Evolutionary conservation across 2,113 vertebrate species (phyloP).

Genomic region (Muscicapa adusta): DNA sequence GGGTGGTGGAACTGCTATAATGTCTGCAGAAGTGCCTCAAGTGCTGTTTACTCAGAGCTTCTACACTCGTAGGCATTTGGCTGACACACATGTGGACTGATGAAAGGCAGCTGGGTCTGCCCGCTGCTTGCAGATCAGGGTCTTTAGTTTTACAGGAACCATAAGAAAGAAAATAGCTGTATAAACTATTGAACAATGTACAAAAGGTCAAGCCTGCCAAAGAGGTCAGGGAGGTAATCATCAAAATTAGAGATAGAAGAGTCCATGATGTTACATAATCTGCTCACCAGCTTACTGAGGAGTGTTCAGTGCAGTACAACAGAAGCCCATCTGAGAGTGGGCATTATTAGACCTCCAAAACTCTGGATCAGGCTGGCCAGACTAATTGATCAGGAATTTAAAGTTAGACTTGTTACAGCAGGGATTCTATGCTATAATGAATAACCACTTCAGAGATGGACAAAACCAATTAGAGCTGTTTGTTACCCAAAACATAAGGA

Average conservation of each 20-base stretch:
- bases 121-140: neutral
- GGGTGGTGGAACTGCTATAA: neutral
- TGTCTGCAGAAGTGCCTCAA: neutral
- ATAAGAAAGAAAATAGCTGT: neutral
- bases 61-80: neutral
- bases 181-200: neutral
- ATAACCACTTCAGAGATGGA: neutral
- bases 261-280: neutral
- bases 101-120: neutral
- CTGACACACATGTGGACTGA: neutral
- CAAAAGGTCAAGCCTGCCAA: neutral
- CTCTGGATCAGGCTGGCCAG: neutral
- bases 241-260: slow-evolving; percentile 16
- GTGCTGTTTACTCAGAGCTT: neutral
- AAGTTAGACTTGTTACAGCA: neutral
- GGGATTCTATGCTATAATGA: neutral
- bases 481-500: neutral
- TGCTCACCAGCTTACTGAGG: neutral
- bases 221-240: slow-evolving; percentile 6
- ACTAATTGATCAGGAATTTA: neutral
- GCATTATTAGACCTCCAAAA: neutral
- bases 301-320: neutral
- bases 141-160: neutral
- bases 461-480: neutral
- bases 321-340: neutral